Percentiles rank a stretch among this genome's conserved stretches.
Conservation (phyloP, 2,797 vertebrate species). For the Cossypha dichroa region DNA sequence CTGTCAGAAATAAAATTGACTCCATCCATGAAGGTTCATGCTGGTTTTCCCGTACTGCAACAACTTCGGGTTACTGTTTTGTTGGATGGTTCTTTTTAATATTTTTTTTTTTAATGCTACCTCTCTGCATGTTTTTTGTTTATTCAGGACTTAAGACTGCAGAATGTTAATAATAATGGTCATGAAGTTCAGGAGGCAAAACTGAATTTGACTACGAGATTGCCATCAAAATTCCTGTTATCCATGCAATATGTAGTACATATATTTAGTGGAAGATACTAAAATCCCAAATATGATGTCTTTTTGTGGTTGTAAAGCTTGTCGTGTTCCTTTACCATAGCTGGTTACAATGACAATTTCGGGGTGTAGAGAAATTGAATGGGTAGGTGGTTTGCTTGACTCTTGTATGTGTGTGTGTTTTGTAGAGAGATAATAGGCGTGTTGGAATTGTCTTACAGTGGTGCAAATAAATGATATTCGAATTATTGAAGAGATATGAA, state of each 20-base stretch:
- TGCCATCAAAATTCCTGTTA: too few species aligned
- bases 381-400: not conserved
- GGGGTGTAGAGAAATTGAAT: not conserved
- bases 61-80: not conserved
- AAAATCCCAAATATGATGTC: not conserved
- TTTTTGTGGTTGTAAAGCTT: not conserved
- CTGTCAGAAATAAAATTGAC: not conserved
- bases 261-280: not conserved
- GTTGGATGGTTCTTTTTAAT: not conserved
- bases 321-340: rapidly evolving
- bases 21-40: not conserved
- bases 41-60: not conserved
- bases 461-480: not conserved
- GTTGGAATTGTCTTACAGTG: not conserved
- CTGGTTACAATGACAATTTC: not conserved
- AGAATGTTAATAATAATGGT: not conserved
- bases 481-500: not conserved
- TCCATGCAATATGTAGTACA: not conserved
- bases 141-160: not conserved
- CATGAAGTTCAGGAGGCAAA: not conserved
- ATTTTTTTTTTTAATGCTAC: not conserved
- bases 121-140: not conserved
- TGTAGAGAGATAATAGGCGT: not conserved
- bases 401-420: not conserved
- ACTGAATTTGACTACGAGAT: not conserved